Conservation (phyloP, 2,797 vertebrate genomes). For the Gila robusta region DNA sequence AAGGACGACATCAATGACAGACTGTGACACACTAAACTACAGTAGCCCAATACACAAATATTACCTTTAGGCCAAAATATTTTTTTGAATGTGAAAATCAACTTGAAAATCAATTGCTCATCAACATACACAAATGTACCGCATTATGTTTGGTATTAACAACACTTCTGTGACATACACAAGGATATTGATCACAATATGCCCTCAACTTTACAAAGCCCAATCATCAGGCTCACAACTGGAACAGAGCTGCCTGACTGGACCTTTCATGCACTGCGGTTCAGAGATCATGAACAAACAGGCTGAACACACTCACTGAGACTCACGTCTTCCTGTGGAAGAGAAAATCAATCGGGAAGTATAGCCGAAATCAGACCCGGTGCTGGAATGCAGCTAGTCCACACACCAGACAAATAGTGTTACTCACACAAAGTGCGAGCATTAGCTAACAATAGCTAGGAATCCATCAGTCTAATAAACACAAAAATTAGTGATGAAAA, state of each 20-base stretch:
- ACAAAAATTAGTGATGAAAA: neutral
- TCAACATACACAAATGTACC: neutral
- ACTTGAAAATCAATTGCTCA: neutral
- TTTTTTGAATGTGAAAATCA: too few species aligned
- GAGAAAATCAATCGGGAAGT: neutral
- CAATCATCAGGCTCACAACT: slow-evolving; percentile 22
- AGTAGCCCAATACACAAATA: neutral
- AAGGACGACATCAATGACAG: too few species aligned
- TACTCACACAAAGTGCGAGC: neutral
- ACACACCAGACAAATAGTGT: neutral
- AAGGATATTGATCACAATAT: neutral
- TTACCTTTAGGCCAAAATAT: too few species aligned
- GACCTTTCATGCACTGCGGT: neutral
- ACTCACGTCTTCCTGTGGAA: neutral
- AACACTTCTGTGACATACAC: neutral
- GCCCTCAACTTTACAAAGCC: neutral
- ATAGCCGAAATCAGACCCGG: neutral
- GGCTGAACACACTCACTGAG: neutral
- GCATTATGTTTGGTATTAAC: neutral
- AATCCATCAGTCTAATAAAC: neutral
- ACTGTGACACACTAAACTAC: too few species aligned
- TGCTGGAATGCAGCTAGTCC: neutral
- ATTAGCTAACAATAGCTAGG: neutral
- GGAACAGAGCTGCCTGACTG: neutral
- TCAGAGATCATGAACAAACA: slow-evolving; percentile 8